Base-by-base conservation (phyloP, 2,113 vertebrate species). In the Maccullochella peelii region DNA sequence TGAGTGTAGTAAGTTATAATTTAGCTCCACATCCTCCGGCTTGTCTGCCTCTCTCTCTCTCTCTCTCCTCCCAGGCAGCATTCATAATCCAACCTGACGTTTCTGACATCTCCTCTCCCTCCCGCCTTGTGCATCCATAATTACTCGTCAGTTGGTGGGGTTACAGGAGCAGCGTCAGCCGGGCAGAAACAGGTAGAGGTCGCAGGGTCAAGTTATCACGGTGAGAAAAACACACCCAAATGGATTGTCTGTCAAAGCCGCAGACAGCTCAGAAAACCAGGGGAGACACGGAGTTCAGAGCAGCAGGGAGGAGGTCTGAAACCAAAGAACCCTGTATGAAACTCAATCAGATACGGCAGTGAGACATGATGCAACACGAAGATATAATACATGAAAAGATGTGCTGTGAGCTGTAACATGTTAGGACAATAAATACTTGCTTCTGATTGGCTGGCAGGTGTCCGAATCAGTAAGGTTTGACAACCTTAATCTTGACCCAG, bases 181-280 rank as follows among this genome's bases (percentile, higher is more conserved):
- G 14, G 62, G 79, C 57, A 77, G 68, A 57, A 74, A 74, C 84
- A 83, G 84, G 84, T 66, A 72, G 38, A 82, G 70, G 88, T 63
- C 66, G 11, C 10, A 1, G 49, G 84, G 77, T 58, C 77, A 68
- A 81, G 61, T 73, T 74, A 83, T 74, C 84, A 77, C 47, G n/a
- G 77, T 21, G 81, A 84, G 77, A 50, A 76, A 86, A 89, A 89
- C 82, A 78, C 12, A 57, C 49, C 73, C 2, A 38, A 25, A 10
- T 1, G 18, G 49, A 79, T 82, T 42, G 6, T 33, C 59, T 58
- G 76, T 79, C 74, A 79, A 33, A 44, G 63, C 33, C 6, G 14
- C 50, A 50, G 88, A 84, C 84, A 36, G 82, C 44, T 18, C 33
- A 67, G 74, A 4, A 68, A 67, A 86, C 14, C 42, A 10, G 63